Base-by-base conservation (phyloP, 2,797 vertebrate genomes). In the Acrossocheilus wenchowensis region DNA sequence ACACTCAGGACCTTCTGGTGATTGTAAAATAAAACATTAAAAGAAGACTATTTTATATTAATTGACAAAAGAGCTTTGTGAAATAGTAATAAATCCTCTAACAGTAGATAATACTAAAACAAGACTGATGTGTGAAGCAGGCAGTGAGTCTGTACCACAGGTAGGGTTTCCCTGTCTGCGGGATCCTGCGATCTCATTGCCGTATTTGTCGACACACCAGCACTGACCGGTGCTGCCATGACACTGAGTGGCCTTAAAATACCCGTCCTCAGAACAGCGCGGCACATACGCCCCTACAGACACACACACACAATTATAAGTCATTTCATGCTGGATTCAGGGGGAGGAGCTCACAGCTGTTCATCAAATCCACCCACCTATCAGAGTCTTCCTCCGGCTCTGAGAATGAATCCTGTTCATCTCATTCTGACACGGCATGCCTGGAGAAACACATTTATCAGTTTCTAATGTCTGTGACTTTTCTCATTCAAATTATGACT, bases 121-220 rank as follows among this genome's bases (percentile, higher is more conserved):
- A 10, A 39, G 21, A 57, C 19, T 57, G 50, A n/a, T 60, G 50
- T 71, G 9, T 52, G 50, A 21, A 60, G 15, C 30, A 34, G 14
- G 15, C 6, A 69, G 80, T 60, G 54, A 60, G 43, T 48, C n/a
- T 96, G 96, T 94, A 99, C 98, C 97, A 30, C 98, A 99, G 91
- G 94, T 97, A 26, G 98, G 97, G 19, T 97, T 94, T 60, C 97
- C 98, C 92, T 97, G 97, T 93, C 97, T 98, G 94, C 97, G 95
- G 83, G 97, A 98, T 91, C 98, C 98, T 0, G 97, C 97, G 11
- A 98, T 95, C 94, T 99, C 98, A 0, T 99, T 99, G 45, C 98
- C 98, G 0, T 99, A 99, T 91, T 98, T 99, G 93, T 99, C 98
- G 73, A 98, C 98, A 84, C 98, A 99, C 98, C 98, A 99, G 93